Conservation (phyloP, 2,113 vertebrate species). For the Pterocles orientalis region DNA sequence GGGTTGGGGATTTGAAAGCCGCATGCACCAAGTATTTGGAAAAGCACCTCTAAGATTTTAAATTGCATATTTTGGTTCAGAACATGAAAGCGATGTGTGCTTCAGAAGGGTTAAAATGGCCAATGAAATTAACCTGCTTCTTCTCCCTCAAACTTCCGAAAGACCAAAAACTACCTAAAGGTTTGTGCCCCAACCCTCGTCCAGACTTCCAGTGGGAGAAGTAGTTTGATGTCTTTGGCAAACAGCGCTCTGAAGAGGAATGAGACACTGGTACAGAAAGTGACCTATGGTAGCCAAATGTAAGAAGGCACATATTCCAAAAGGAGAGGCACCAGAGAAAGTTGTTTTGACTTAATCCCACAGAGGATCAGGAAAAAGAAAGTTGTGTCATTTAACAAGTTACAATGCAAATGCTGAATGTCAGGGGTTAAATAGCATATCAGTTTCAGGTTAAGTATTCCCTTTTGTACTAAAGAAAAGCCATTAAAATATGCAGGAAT, state of each 20-base stretch:
- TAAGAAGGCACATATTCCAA: conserved; percentile 76
- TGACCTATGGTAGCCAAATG: conserved; percentile 68
- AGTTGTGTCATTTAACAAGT: conserved; percentile 57
- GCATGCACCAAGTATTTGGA: conserved; percentile 63
- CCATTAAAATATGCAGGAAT: conserved; percentile 65
- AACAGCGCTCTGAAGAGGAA: conserved; percentile 63
- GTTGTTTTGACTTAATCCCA: conserved; percentile 70
- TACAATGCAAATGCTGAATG: conserved; percentile 63
- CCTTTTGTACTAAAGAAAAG: conserved; percentile 72
- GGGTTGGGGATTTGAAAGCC: conserved; percentile 35
- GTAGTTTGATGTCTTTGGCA: conserved; percentile 72
- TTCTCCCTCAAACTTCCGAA: neutral
- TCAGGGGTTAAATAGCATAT: conserved; percentile 58
- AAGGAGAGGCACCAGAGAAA: conserved; percentile 74
- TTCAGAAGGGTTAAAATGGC: conserved; percentile 52
- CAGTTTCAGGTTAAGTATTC: conserved; percentile 55
- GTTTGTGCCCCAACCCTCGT: neutral
- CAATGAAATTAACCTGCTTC: neutral
- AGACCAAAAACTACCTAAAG: neutral
- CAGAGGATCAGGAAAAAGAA: conserved; percentile 66
- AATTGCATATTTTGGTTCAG: conserved; percentile 71
- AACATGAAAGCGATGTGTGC: conserved; percentile 52
- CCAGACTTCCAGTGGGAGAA: conserved; percentile 1
- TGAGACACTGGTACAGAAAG: conserved; percentile 70
- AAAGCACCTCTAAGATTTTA: conserved; percentile 66